Evolutionary conservation across 2,797 vertebrate species (phyloP), one percentile per base, ranked within the genome.

Genomic region (Atherinosoma microstoma): DNA sequence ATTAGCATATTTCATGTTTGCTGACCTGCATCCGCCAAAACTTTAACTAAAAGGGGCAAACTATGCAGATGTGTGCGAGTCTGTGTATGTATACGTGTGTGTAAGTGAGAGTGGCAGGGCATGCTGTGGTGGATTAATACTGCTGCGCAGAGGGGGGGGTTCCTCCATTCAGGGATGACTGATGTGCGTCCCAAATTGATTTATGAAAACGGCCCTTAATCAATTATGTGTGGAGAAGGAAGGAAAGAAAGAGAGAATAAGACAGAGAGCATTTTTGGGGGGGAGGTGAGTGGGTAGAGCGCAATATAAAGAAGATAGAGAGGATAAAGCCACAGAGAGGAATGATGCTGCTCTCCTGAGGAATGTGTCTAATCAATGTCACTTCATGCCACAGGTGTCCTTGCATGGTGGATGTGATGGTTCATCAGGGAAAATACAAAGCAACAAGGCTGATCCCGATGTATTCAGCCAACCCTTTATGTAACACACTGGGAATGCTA

Each of bases 171-270:
- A 97, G 91, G 94, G 94, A 96, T 98, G 97, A 99, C 96, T 98
- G 97, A 99, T 98, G 97, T 97, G 96, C 97, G 92, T 98, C 96
- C 96, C 98, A 98, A 99, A 99, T 98, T 98, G 97, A 97, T 98
- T 98, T 98, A 98, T 98, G 96, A 97, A 97, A 97, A 94, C 76
- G 87, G 90, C 84, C 95, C 94, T 95, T 97, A 98, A 98, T 99
- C 98, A 97, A 98, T 98, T 98, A 98, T 97, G 97, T 78, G 96
- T 97, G 96, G 95, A 96, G 96, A 96, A 94, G 91, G 91, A 93
- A 92, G 87, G 93, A 87, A 92, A 92, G 91, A 83, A 69, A 59
- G 68, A 61, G 69, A 73, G 84, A 76, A 76, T 82, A 87, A 87
- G 76, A 90, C 86, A 87, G 84, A 83, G 75, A 78, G 71, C 85